phyloP scores from a whole-genome alignment of 2,888 invertebrate genomes.

The Oscheius sp. region DNA sequence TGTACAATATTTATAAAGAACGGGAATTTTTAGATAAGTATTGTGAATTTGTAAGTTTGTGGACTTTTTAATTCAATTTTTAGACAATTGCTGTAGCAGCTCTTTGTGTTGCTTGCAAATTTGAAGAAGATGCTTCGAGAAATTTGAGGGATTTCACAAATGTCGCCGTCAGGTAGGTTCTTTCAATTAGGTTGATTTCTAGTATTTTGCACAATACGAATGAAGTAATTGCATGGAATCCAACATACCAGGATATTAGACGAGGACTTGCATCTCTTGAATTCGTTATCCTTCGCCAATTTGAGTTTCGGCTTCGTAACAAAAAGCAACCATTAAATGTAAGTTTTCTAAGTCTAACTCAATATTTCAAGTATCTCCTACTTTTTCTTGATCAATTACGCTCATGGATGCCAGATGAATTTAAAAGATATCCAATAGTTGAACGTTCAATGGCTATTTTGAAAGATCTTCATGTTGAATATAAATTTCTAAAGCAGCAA shows the following conservation, averaged over 20 bases:
- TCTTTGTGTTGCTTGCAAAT: conserved; percentile 29
- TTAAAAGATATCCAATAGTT: conserved; percentile 2
- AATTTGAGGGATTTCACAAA: conserved; percentile 34
- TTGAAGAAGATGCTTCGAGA: conserved; percentile 26
- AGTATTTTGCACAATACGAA: conserved; percentile 30
- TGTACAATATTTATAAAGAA: conserved; percentile 32
- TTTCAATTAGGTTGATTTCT: too few species aligned
- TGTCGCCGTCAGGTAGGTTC: conserved; percentile 17
- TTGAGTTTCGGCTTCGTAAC: conserved; percentile 28
- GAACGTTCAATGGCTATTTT: conserved; percentile 9
- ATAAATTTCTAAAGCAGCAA: conserved; percentile 18
- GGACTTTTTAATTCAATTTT: background rate
- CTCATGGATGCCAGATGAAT: conserved; percentile 31
- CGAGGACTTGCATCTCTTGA: conserved; percentile 26
- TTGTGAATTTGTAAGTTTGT: conserved; percentile 37
- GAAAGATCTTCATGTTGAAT: conserved; percentile 22
- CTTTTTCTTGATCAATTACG: conserved; percentile 29
- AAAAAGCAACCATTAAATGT: conserved; percentile 33
- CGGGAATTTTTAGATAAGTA: conserved; percentile 19
- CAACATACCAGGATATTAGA: conserved; percentile 12
- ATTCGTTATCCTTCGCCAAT: conserved; percentile 31
- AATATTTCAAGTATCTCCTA: conserved; percentile 21
- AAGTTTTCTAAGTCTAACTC: background rate
- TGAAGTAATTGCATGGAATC: background rate
- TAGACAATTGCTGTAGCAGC: conserved; percentile 31